These are phyloP conservation scores for Chymomyza procnemis DNA, from an alignment of 2,888 invertebrate genomes.

Conservation along the genomic window DNA sequence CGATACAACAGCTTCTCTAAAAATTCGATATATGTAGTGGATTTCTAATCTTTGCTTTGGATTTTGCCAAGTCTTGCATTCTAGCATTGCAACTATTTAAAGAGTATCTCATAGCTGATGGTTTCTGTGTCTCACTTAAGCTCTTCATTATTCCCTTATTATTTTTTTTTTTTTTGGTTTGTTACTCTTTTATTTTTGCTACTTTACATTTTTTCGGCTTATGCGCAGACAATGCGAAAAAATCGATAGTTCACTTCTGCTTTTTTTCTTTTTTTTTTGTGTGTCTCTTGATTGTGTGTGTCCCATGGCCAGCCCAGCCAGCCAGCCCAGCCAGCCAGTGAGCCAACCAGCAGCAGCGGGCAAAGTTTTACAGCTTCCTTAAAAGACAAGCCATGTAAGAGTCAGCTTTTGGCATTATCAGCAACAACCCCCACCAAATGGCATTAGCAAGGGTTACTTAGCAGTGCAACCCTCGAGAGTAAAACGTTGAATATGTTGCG, in stretches of 20 bases:
- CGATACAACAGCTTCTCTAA: no score
- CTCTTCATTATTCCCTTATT: background rate
- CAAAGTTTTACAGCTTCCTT: background rate
- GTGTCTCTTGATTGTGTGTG: background rate
- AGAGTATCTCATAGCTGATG: background rate
- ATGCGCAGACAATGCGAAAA: constrained; percentile 64
- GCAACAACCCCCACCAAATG: constrained; percentile 1
- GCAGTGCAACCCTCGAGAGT: background rate
- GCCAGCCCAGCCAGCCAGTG: no score
- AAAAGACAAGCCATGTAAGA: background rate
- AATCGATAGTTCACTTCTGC: constrained; percentile 67
- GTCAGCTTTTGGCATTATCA: background rate
- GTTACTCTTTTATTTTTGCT: constrained; percentile 47
- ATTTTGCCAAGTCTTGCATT: no score
- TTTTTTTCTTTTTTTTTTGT: constrained; percentile 27
- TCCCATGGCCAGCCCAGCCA: background rate
- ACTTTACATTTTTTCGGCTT: constrained; percentile 64
- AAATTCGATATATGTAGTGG: no score
- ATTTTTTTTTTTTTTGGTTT: background rate
- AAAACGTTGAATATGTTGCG: background rate
- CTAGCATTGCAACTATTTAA: background rate
- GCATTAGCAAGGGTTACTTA: constrained; percentile 6
- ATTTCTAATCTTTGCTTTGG: no score
- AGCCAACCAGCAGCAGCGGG: constrained; percentile 14
- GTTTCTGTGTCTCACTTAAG: background rate